Percentiles rank a stretch among this genome's conserved stretches.
phyloP scores from a whole-genome alignment of 2,113 vertebrate genomes.

The Prunella himalayana region DNA sequence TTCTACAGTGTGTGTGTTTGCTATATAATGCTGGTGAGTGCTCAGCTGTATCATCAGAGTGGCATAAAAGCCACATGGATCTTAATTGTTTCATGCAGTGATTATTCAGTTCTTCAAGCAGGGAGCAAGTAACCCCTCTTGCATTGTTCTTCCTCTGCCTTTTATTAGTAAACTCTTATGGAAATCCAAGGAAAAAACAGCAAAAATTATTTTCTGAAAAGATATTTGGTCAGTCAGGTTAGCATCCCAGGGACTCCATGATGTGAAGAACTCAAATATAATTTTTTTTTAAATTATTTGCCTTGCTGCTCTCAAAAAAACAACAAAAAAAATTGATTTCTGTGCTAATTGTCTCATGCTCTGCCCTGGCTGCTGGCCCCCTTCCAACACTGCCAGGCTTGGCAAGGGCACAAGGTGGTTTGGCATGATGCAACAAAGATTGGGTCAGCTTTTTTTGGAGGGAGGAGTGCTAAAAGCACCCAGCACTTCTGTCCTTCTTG shows the following conservation, averaged over 20 bases:
- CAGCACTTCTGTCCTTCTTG: neutral
- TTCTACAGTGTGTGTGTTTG: neutral
- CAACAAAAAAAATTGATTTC: neutral
- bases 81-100: neutral
- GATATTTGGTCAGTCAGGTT: neutral
- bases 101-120: neutral
- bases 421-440: neutral
- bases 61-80: neutral
- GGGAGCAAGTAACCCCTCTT: neutral
- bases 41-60: neutral
- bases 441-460: accelerated
- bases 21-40: neutral
- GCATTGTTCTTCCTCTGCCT: neutral
- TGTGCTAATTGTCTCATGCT: neutral
- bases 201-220: neutral
- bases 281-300: neutral
- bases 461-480: neutral
- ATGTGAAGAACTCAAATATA: neutral
- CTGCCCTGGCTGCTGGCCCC: neutral
- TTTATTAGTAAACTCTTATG: neutral
- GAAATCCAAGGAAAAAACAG: neutral
- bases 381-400: neutral
- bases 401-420: neutral
- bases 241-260: neutral
- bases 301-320: neutral